Conservation (phyloP, 2,113 vertebrate genomes). For the Machaerirhynchus nigripectus region DNA sequence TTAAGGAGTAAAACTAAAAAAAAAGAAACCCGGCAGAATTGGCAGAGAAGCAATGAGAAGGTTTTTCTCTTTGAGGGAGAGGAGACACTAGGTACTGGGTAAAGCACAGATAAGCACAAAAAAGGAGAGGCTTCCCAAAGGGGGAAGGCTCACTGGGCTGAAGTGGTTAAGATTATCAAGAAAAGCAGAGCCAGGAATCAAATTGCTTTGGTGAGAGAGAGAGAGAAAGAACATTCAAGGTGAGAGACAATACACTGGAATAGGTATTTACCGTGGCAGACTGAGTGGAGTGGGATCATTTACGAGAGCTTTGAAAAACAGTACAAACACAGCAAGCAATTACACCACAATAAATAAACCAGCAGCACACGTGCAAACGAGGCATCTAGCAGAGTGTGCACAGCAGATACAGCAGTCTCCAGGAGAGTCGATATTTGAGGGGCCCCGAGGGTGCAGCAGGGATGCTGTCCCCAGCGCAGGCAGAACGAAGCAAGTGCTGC, state of each 20-base stretch:
- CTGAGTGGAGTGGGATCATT: background rate
- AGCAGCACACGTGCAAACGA: background rate
- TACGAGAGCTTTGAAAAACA: background rate
- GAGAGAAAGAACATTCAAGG: background rate
- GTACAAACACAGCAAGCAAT: constrained; percentile 20
- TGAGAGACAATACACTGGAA: background rate
- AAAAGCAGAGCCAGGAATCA: background rate
- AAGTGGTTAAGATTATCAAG: background rate
- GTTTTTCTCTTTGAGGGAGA: background rate
- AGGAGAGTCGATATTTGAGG: background rate
- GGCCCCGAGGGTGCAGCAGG: background rate
- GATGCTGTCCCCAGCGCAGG: fast-evolving
- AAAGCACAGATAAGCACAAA: background rate
- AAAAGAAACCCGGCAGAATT: background rate
- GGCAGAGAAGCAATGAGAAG: background rate
- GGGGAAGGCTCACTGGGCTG: background rate
- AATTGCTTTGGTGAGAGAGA: background rate
- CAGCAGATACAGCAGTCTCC: background rate
- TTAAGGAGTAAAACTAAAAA: background rate
- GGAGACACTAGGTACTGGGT: background rate
- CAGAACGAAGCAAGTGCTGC: background rate
- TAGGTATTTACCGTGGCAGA: background rate
- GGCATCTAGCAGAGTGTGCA: background rate
- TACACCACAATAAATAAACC: constrained; percentile 27
- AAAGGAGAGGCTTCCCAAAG: background rate